A percentile compares a stretch with the other conserved stretches of the same genome.
phyloP scores from a whole-genome alignment of 2,113 vertebrate species.

The Aegypius monachus region DNA sequence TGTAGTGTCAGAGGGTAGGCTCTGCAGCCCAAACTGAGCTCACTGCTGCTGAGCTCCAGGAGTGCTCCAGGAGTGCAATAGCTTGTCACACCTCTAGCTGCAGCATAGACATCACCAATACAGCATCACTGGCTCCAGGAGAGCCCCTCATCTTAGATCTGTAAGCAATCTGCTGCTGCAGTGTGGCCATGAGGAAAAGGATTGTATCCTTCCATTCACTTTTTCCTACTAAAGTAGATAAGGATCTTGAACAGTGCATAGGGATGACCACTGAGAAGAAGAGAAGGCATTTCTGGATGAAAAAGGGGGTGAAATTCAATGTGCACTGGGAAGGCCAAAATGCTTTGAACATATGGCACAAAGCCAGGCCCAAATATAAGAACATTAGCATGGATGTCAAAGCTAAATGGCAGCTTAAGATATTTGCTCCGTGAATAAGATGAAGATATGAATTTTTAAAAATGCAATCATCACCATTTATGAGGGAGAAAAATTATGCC shows the following conservation, averaged over 20 bases:
- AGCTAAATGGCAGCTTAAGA: slow-evolving; percentile 1
- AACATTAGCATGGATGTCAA: neutral
- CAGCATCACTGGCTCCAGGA: neutral
- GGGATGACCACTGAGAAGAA: neutral
- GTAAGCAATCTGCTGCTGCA: neutral
- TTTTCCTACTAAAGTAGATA: neutral
- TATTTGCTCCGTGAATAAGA: neutral
- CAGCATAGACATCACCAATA: neutral
- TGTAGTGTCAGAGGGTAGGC: neutral
- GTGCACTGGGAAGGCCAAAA: neutral
- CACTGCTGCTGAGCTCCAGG: neutral
- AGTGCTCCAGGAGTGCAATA: neutral
- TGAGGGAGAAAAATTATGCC: neutral
- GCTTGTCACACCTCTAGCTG: neutral
- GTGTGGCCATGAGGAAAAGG: neutral
- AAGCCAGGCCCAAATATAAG: neutral
- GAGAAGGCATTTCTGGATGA: neutral
- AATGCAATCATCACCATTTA: neutral
- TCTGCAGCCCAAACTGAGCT: neutral
- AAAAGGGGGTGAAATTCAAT: neutral
- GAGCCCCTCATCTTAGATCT: neutral
- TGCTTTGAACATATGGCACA: neutral
- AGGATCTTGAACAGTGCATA: neutral
- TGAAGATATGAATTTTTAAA: neutral
- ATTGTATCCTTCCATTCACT: neutral